Percentiles rank a stretch among this genome's conserved stretches.
phyloP scores from a whole-genome alignment of 2,888 invertebrate genomes.

The Eremobia ochroleuca region DNA sequence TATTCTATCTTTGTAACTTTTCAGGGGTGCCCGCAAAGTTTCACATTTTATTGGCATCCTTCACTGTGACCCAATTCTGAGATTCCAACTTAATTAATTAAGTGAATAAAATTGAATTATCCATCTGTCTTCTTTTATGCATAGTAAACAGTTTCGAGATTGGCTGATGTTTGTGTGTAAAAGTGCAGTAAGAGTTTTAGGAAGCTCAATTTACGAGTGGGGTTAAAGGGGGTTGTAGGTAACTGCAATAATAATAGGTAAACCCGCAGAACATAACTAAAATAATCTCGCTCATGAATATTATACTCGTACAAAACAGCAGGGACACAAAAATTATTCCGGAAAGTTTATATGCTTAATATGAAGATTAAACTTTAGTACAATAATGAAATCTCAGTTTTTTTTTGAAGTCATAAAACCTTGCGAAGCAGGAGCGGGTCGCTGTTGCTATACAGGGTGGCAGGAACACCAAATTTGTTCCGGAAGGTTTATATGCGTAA shows the following conservation, averaged over 20 bases:
- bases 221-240: neutral
- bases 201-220: neutral
- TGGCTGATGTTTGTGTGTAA: neutral
- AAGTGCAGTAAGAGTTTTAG: neutral
- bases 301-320: too few species aligned
- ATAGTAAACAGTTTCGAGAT: constrained; percentile 17
- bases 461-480: too few species aligned
- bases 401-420: too few species aligned
- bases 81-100: constrained; percentile 27
- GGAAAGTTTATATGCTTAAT: too few species aligned
- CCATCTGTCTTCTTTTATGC: constrained; percentile 5
- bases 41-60: constrained; percentile 41
- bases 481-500: too few species aligned
- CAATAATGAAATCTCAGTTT: too few species aligned
- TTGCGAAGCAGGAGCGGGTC: accelerated
- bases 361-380: accelerated
- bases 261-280: neutral
- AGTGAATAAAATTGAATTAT: constrained; percentile 26
- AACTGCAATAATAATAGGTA: neutral
- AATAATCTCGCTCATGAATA: neutral
- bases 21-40: constrained; percentile 28
- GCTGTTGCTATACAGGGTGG: too few species aligned
- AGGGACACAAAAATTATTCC: too few species aligned
- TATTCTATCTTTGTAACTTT: constrained; percentile 45
- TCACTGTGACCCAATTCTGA: constrained; percentile 32